Base-by-base conservation (phyloP, 2,113 vertebrate genomes). In the Climacteris rufus region DNA sequence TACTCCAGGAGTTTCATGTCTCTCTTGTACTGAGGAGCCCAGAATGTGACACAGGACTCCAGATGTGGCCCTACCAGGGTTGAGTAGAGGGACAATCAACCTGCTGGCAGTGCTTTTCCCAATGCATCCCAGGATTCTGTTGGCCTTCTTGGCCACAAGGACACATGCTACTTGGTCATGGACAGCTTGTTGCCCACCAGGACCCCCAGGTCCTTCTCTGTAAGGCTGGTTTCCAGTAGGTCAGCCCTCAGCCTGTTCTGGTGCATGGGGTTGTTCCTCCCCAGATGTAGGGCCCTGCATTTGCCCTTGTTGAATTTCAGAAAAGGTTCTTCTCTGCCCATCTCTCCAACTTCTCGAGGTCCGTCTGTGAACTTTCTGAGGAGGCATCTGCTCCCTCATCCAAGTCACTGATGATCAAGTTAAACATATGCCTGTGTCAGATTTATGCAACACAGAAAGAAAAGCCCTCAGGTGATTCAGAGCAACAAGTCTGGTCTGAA, bases 211-310 rank as follows among this genome's bases (percentile, higher is more conserved):
- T n/a, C 53, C 17, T 39, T 66, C 52, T 39, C 39, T 9, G 3
- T 11, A 59, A 28, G 82, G 3, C 9, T 45, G 24, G 20, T 60
- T 82, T 68, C 24, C 20, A 45, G 45, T 16, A 53, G 45, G 8
- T 45, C 16, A 17, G 0, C 4, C 13, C 19, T 27, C 24, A n/a
- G 6, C 10, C 39, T 49, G 27, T 28, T 1, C 24, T 65, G 22
- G 52, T 37, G 3, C 6, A 6, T 24, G 16, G 45, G 15, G 9
- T 30, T 82, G 6, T 35, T 68, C n/a, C 5, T 53, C 11, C 9
- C 5, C 2, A 6, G 7, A 6, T 31, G 3, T 8, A 59, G 18
- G 39, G 40, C 5, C 5, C 39, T 60, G 27, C 3, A 4, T 40
- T 75, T 68, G 13, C 30, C 24, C 39, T 53, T 30, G 9, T 14